Percentiles rank a stretch among this genome's conserved stretches.
Conservation (phyloP, 2,888 invertebrate genomes). For the Philaethria dido region DNA sequence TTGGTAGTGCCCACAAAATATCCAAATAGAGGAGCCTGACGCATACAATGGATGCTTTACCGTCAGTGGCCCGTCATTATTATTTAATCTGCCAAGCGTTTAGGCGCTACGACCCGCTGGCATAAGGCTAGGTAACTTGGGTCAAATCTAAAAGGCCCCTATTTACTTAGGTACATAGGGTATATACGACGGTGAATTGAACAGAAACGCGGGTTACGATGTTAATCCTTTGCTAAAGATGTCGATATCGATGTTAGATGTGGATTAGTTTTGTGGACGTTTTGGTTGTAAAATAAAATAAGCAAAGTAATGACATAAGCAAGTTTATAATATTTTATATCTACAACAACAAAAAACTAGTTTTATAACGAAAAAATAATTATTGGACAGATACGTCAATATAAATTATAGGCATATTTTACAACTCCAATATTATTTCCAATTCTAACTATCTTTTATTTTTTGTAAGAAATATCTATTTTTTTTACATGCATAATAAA, state of each 20-base stretch:
- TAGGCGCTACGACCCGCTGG: slow-evolving; percentile 48
- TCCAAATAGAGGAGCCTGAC: slow-evolving; percentile 38
- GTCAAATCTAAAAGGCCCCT: slow-evolving; percentile 69
- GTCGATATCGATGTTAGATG: slow-evolving; percentile 38
- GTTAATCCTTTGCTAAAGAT: slow-evolving; percentile 29
- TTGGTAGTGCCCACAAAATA: slow-evolving; percentile 37
- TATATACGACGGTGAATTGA: slow-evolving; percentile 62
- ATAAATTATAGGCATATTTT: too few species aligned
- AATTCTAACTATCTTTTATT: too few species aligned
- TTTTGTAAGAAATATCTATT: too few species aligned
- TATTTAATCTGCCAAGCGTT: slow-evolving; percentile 51
- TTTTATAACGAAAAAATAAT: too few species aligned
- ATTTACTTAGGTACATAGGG: slow-evolving; percentile 66
- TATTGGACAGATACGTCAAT: too few species aligned
- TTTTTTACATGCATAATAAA: too few species aligned
- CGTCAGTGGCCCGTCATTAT: slow-evolving; percentile 45
- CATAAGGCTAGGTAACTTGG: slow-evolving; percentile 53
- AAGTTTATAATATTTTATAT: too few species aligned
- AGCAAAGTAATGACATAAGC: too few species aligned
- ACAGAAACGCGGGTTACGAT: slow-evolving; percentile 58
- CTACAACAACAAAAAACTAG: too few species aligned
- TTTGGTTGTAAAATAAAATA: too few species aligned
- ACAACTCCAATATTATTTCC: too few species aligned
- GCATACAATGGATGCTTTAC: slow-evolving; percentile 44
- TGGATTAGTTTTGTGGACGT: background rate